A percentile compares a stretch with the other conserved stretches of the same genome.
These are phyloP conservation scores for Lapara coniferarum DNA, from an alignment of 2,888 invertebrate species.

Conservation along the genomic window DNA sequence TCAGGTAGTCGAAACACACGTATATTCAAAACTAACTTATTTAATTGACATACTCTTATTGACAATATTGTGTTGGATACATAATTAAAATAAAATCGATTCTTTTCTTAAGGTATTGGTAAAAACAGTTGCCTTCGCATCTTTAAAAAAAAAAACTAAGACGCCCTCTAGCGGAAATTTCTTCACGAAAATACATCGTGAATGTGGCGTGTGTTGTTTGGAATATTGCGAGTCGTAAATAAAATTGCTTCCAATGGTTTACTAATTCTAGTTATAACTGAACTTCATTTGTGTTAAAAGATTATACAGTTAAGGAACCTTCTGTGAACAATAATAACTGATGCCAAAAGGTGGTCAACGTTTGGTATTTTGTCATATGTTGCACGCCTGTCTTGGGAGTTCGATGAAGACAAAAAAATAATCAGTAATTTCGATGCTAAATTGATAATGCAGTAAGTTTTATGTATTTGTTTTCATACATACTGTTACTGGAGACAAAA, in stretches of 20 bases:
- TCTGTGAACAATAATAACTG: slow-evolving; percentile 51
- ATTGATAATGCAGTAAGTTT: slow-evolving; percentile 81
- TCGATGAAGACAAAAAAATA: slow-evolving; percentile 79
- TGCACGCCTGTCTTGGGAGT: slow-evolving; percentile 82
- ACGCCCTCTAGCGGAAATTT: slow-evolving; percentile 73
- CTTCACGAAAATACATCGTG: slow-evolving; percentile 74
- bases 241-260: slow-evolving; percentile 73
- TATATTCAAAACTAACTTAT: too few species aligned
- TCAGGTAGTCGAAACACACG: too few species aligned
- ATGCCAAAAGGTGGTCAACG: slow-evolving; percentile 56
- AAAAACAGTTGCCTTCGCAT: not conserved
- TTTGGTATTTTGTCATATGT: slow-evolving; percentile 78
- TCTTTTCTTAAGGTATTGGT: too few species aligned
- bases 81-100: too few species aligned
- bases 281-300: slow-evolving; percentile 59
- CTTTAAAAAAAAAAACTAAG: slow-evolving; percentile 28
- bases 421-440: slow-evolving; percentile 75
- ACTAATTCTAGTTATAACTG: slow-evolving; percentile 61
- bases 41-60: too few species aligned
- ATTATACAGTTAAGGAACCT: slow-evolving; percentile 49
- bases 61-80: too few species aligned
- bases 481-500: slow-evolving; percentile 34
- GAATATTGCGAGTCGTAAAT: slow-evolving; percentile 80
- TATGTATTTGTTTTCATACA: slow-evolving; percentile 47
- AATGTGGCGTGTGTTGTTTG: slow-evolving; percentile 85